Conservation (phyloP, 2,797 vertebrate genomes). For the Heteromormyrus szaboi region DNA sequence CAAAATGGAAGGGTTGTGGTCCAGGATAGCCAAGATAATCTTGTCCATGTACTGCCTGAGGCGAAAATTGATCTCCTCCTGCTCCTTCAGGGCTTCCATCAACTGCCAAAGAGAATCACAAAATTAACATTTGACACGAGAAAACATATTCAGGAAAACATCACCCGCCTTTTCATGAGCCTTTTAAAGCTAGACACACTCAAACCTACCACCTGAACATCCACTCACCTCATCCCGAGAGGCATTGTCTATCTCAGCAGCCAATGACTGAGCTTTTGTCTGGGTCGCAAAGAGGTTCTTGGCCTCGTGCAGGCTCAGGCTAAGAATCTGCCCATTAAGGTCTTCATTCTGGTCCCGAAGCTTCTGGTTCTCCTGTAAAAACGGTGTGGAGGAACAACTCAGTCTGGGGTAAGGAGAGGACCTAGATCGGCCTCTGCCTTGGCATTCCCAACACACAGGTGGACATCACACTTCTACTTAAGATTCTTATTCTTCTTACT, state of each 20-base stretch:
- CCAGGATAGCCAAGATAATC: conserved; percentile 91
- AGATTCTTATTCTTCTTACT: background rate
- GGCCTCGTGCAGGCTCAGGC: conserved; percentile 89
- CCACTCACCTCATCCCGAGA: conserved; percentile 83
- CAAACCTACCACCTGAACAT: background rate
- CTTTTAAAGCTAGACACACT: background rate
- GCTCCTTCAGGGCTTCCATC: conserved; percentile 95
- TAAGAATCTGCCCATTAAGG: conserved; percentile 90
- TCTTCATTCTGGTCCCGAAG: conserved; percentile 92
- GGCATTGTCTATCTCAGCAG: conserved; percentile 91
- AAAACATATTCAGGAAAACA: background rate
- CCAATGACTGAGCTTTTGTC: conserved; percentile 92
- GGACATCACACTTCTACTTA: conserved; percentile 24
- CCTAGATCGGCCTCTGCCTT: background rate
- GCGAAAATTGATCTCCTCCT: conserved; percentile 91
- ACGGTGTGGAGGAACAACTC: background rate
- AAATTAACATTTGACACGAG: background rate
- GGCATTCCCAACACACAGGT: background rate
- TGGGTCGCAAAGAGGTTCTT: conserved; percentile 91
- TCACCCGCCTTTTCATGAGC: background rate
- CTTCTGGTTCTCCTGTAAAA: conserved; percentile 83
- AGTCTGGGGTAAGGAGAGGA: background rate
- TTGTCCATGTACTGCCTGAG: conserved; percentile 98
- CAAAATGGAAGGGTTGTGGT: conserved; percentile 93
- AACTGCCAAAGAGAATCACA: conserved; percentile 57